Base-by-base conservation (phyloP, 2,888 invertebrate genomes). In the Lasius platythorax region DNA sequence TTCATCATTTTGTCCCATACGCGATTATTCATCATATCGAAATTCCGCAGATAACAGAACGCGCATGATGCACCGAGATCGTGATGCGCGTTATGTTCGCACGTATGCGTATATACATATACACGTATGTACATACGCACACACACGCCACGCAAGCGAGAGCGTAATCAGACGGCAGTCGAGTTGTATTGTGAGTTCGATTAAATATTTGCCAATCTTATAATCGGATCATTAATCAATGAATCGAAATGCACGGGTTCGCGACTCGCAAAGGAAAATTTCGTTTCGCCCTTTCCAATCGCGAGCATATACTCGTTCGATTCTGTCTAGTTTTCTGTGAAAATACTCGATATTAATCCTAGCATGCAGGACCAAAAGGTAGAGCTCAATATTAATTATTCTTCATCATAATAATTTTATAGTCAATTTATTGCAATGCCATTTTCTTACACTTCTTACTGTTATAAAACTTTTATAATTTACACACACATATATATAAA, bases 181-280 rank as follows among this genome's bases (percentile, higher is more conserved):
- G 46, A 61, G 61, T 6, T 61, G 64, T 53, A 33, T 53, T 33
- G 28, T 37, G 68, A 18, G 46, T 50, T 28, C 61, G 79, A 72
- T 72, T 81, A 81, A 81, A 81, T 72, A 72, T 81, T 81, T 81
- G 46, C 33, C 72, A 28, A 72, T 61, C 61, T 37, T 28, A 28
- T 66, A 66, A 37, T 23, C 30, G 61, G 33, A 79, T 79, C 33
- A 46, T 18, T 61, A 72, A 30, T 33, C 58, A 33, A 3, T 37
- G 50, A 53, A 18, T 23, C 61, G 23, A n/a, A 56, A 78, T 15
- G 40, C n/a, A 28, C 28, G 33, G 28, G 3, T n/a, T 40, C 23
- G 23, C 18, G 53, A 15, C 2, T n/a, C 15, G 15, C 12, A 4
- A 46, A 28, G 61, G 3, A 50, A 46, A 79, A 63, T 72, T 72